Evolutionary conservation across 2,113 vertebrate genomes (phyloP).

Genomic region (Anthoscopus minutus): DNA sequence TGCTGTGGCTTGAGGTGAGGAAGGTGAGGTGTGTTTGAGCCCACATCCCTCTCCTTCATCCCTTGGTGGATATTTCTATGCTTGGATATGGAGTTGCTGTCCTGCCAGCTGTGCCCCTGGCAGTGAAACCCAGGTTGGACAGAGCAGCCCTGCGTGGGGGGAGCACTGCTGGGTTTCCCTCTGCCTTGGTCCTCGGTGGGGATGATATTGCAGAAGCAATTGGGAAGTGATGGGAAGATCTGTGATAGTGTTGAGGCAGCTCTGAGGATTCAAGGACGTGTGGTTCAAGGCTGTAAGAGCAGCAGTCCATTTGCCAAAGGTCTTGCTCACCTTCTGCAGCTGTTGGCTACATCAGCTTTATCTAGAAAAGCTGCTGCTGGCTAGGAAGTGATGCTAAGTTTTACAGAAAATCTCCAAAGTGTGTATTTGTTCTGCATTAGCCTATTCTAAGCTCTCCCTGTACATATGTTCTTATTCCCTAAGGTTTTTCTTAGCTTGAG

Average conservation of each 20-base stretch:
- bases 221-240: background rate
- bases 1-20: background rate
- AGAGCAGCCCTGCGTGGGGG: rapidly evolving
- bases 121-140: background rate
- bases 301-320: background rate
- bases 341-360: background rate
- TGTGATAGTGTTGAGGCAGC: background rate
- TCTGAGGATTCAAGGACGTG: background rate
- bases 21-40: background rate
- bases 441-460: background rate
- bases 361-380: background rate
- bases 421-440: background rate
- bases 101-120: background rate
- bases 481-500: background rate
- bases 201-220: background rate
- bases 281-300: background rate
- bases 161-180: background rate
- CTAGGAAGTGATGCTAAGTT: background rate
- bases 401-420: background rate
- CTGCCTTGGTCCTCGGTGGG: background rate
- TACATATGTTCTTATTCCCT: rapidly evolving
- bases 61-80: background rate
- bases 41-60: background rate
- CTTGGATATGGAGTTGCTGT: background rate
- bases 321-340: background rate